Conservation (phyloP, 2,888 invertebrate genomes). For the Drymonia ruficornis region DNA sequence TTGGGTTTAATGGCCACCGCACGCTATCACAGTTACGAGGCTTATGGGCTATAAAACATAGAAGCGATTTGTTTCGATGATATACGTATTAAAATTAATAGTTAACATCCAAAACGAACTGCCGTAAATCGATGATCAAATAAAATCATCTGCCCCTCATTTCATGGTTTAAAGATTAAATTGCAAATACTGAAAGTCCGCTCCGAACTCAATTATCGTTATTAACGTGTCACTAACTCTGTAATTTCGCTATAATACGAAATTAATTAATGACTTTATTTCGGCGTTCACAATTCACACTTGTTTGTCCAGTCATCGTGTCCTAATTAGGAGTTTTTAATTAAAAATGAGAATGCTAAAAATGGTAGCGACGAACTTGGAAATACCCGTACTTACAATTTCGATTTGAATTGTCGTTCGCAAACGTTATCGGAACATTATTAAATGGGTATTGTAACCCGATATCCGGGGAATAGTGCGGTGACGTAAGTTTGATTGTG, state of each 20-base stretch:
- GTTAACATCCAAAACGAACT: neutral
- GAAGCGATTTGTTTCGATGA: slow-evolving; percentile 7
- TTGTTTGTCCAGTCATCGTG: slow-evolving; percentile 56
- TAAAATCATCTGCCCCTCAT: neutral
- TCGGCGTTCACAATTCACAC: slow-evolving; percentile 36
- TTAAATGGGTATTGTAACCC: slow-evolving; percentile 40
- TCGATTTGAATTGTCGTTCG: slow-evolving; percentile 18
- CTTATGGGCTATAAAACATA: slow-evolving; percentile 12
- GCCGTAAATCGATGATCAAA: neutral
- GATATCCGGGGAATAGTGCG: slow-evolving; percentile 32
- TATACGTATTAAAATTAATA: slow-evolving; percentile 2
- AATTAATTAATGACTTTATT: slow-evolving; percentile 60
- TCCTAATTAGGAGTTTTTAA: slow-evolving; percentile 44
- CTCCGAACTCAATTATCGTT: slow-evolving; percentile 28
- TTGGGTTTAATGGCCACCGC: slow-evolving; percentile 29
- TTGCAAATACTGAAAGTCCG: slow-evolving; percentile 11
- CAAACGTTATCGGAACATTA: slow-evolving; percentile 16
- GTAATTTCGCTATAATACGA: slow-evolving; percentile 45
- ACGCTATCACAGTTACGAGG: slow-evolving; percentile 19
- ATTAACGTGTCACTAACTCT: slow-evolving; percentile 47
- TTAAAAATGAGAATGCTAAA: slow-evolving; percentile 22
- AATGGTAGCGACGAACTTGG: slow-evolving; percentile 2
- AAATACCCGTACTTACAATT: slow-evolving; percentile 15
- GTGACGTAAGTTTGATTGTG: slow-evolving; percentile 53
- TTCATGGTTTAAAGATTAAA: slow-evolving; percentile 3